These are phyloP conservation scores for Cosmia pyralina DNA, from an alignment of 2,888 invertebrate species.

Conservation along the genomic window DNA sequence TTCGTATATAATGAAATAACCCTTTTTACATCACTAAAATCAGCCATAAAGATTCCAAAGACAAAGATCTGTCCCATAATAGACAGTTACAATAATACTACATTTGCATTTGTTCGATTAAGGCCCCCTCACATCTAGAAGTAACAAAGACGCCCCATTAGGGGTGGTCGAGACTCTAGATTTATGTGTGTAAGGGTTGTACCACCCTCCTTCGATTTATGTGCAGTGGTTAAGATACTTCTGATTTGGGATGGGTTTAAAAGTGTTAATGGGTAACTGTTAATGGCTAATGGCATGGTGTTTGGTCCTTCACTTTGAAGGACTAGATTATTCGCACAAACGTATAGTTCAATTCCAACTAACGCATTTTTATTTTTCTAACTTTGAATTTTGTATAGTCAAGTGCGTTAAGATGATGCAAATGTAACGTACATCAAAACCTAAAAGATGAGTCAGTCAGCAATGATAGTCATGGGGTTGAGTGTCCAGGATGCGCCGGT, in stretches of 20 bases:
- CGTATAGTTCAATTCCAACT: not conserved
- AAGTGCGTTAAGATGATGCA: not conserved
- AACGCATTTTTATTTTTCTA: not conserved
- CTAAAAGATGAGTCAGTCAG: not conserved
- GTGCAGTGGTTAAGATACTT: slow-evolving; percentile 60
- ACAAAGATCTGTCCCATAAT: slow-evolving; percentile 52
- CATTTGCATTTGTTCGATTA: slow-evolving; percentile 75
- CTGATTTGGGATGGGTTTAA: slow-evolving; percentile 58
- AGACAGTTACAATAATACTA: slow-evolving; percentile 69
- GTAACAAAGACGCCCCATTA: slow-evolving; percentile 79
- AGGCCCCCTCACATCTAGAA: slow-evolving; percentile 70
- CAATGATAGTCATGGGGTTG: not conserved
- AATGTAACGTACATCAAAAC: not conserved
- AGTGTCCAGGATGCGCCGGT: no score
- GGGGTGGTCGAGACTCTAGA: slow-evolving; percentile 74
- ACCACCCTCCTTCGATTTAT: slow-evolving; percentile 69
- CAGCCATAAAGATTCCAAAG: slow-evolving; percentile 47
- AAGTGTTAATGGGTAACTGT: slow-evolving; percentile 62
- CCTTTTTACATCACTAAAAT: slow-evolving; percentile 31
- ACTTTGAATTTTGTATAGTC: not conserved
- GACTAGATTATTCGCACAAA: not conserved
- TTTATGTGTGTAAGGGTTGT: slow-evolving; percentile 78
- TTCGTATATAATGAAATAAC: not conserved
- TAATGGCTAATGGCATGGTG: slow-evolving; percentile 34
- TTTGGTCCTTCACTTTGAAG: slow-evolving; percentile 1